Evolutionary conservation across 2,888 invertebrate genomes (phyloP), one percentile per base, ranked within the genome.

Genomic region (Lochmaea crataegi): DNA sequence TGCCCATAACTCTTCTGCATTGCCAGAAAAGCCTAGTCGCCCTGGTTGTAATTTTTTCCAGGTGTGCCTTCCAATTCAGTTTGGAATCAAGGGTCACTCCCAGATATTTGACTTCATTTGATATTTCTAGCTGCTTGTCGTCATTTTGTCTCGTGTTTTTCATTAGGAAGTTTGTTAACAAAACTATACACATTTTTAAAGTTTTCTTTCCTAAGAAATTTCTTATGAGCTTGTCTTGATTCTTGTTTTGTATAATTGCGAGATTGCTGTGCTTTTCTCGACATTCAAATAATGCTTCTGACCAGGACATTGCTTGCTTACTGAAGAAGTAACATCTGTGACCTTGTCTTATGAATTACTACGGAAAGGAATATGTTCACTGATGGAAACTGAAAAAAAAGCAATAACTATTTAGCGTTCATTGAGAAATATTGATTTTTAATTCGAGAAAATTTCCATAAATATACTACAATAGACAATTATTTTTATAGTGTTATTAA

Each of bases 301-400:
- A 91, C 93, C 94, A 94, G 64, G 91, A 89, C 0, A 90, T 90
- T 69, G 89, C 90, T 72, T 89, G 89, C 41, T 89, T 90, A 82
- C 94, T 94, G 86, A 94, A 90, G 87, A 88, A 93, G 86, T 94
- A 94, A 85, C 94, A 94, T 84, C 91, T 91, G 84, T 92, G 91
- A n/a, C 93, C 92, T 45, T 93, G 88, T 61, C 93, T 87, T 82
- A 93, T 88, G 71, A 57, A 42, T 38, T 38, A 9, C 32, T 65
- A 38, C 18, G 42, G 14, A 41, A 10, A 18, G 63, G 51, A 9
- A 61, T 32, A n/a, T 65, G 64, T 56, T 74, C 51, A 38, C 68
- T 48, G 4, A 32, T 32, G n/a, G 71, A 42, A 26, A 64, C 74
- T 74, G 51, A n/a, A 41, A 70, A 3, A 53, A 56, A 60, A 22